These are phyloP conservation scores for Rhadinocentrus ornatus DNA, from an alignment of 2,797 vertebrate species.

Conservation along the genomic window DNA sequence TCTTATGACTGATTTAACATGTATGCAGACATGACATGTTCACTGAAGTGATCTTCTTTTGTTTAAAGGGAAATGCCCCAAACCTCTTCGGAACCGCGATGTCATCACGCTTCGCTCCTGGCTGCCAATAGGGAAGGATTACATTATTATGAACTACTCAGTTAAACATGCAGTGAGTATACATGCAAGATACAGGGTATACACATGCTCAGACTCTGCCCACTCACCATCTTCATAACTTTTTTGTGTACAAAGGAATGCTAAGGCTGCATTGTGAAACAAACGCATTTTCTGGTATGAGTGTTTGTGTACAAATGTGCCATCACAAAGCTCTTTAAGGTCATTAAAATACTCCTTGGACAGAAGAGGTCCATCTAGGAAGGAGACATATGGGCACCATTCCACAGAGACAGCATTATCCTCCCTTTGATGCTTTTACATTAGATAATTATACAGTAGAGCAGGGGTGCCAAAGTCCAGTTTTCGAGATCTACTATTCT, in stretches of 20 bases:
- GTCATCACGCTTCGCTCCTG: slow-evolving; percentile 95
- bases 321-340: neutral
- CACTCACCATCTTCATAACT: slow-evolving; percentile 4
- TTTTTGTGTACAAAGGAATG: slow-evolving; percentile 1
- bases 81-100: slow-evolving; percentile 92
- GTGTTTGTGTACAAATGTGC: slow-evolving; percentile 5
- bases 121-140: slow-evolving; percentile 92
- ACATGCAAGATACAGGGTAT: neutral
- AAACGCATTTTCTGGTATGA: slow-evolving; percentile 4
- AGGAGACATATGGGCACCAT: slow-evolving; percentile 21
- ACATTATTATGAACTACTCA: slow-evolving; percentile 99
- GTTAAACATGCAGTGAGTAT: slow-evolving; percentile 91
- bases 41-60: slow-evolving; percentile 8
- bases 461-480: too few species aligned
- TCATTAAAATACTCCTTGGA: slow-evolving; percentile 17
- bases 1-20: neutral
- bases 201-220: slow-evolving; percentile 6
- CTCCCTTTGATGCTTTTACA: slow-evolving; percentile 26
- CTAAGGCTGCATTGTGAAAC: slow-evolving; percentile 12
- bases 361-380: slow-evolving; percentile 22
- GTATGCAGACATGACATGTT: slow-evolving; percentile 4
- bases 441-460: slow-evolving; percentile 10
- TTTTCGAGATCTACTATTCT: too few species aligned
- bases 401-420: slow-evolving; percentile 10
- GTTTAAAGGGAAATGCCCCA: slow-evolving; percentile 91